Conservation (phyloP, 2,888 invertebrate species). For the Eupithecia exiguata region DNA sequence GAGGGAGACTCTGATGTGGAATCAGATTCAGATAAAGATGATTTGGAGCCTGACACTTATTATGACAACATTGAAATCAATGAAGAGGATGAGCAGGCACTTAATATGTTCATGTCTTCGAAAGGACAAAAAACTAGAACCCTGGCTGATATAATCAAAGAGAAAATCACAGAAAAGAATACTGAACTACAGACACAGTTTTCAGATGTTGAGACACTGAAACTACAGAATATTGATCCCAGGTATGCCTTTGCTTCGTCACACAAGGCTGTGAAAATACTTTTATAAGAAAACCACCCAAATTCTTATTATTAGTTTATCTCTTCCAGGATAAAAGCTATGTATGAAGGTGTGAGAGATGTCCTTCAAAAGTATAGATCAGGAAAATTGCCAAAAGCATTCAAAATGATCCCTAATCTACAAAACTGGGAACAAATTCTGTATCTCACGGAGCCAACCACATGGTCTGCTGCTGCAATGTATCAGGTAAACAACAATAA, state of each 20-base stretch:
- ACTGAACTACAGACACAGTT: conserved; percentile 94
- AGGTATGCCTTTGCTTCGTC: conserved; percentile 64
- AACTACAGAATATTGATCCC: conserved; percentile 93
- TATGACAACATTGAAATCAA: conserved; percentile 90
- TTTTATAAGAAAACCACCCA: not conserved
- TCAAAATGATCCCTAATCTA: conserved; percentile 97
- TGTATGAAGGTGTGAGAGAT: conserved; percentile 96
- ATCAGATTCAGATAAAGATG: conserved; percentile 81
- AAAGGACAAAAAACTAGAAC: conserved; percentile 86
- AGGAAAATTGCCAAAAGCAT: conserved; percentile 98
- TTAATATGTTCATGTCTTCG: conserved; percentile 88
- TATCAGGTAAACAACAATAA: conserved; percentile 86
- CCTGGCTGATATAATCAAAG: conserved; percentile 95
- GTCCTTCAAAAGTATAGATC: conserved; percentile 95
- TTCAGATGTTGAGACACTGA: conserved; percentile 89
- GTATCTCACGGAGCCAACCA: conserved; percentile 94
- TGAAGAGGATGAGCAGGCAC: conserved; percentile 94
- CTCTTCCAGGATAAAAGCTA: conserved; percentile 85
- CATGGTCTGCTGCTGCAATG: conserved; percentile 99
- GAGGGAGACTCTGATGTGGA: conserved; percentile 74
- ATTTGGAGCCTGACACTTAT: conserved; percentile 83
- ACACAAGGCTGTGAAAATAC: not conserved
- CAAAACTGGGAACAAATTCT: conserved; percentile 97
- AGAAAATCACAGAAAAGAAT: conserved; percentile 96
- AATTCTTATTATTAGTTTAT: not conserved